Base-by-base conservation (phyloP, 2,797 vertebrate genomes). In the Sandelia bainsii region DNA sequence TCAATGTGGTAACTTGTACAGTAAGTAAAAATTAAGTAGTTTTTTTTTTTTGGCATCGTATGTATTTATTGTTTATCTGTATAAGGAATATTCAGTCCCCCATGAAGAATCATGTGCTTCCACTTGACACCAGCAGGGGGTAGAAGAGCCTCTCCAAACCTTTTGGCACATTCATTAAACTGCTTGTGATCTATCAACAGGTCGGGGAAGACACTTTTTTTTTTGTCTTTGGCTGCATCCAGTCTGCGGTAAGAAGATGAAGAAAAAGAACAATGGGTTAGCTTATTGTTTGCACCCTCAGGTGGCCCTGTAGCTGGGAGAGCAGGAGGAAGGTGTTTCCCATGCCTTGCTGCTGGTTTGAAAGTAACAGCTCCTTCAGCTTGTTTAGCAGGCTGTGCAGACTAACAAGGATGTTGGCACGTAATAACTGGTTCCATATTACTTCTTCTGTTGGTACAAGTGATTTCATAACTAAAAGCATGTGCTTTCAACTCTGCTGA, bases 71-170 rank as follows among this genome's bases (percentile, higher is more conserved):
- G 10, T 51, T 3, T 44, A 5, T 29, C 6, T 59, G n/a, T 66
- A 34, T 12, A 37, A 37, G 34, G 34, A 37, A 1, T 37, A 11
- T 37, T 37, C 11, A 4, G 11, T 37, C 10, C 34, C 34, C 8
- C 1, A 3, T 39, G 37, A 6, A 13, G 37, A 11, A 39, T 39
- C 4, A 4, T 4, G 37, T 11, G 11, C 20, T 22, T 54, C 17
- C 14, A 4, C 48, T 20, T 52, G 23, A 29, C 17, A 51, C 85
- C 91, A 89, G 64, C 67, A 91, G 92, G 50, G 77, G 88, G 88
- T 81, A 72, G 60, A 27, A 83, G 66, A 72, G 53, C 3, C 44
- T 37, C 3, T 34, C 10, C 22, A n/a, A 68, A 48, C 12, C 23
- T 37, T 0, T 4, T 27, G 68, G 58, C 10, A 3, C 37, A 3